phyloP scores from a whole-genome alignment of 1,140 invertebrate genomes.

The Drosophila nikananu region DNA sequence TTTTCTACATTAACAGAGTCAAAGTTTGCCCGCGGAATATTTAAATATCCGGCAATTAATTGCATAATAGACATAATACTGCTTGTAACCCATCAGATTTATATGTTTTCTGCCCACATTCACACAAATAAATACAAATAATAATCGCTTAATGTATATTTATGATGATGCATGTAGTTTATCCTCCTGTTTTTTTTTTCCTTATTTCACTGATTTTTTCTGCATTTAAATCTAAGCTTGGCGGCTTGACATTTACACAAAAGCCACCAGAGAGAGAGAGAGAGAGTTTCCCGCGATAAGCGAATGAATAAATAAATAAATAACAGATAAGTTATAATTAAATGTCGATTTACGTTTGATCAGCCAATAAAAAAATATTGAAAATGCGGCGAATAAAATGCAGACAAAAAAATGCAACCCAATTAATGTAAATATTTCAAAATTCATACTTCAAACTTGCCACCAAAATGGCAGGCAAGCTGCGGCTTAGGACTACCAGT shows the following conservation, averaged over 20 bases:
- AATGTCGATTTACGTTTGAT: constrained; percentile 71
- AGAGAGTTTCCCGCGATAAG: background rate
- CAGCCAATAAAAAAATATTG: constrained; percentile 21
- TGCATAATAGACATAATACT: constrained; percentile 28
- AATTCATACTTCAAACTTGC: constrained; percentile 14
- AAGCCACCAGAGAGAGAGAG: constrained; percentile 35
- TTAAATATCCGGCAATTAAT: constrained; percentile 50
- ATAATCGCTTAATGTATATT: constrained; percentile 62
- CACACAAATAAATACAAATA: constrained; percentile 28
- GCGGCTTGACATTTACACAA: constrained; percentile 50
- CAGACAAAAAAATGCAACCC: background rate
- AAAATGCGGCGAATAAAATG: constrained; percentile 4
- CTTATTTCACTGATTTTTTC: constrained; percentile 6
- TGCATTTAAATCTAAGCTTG: constrained; percentile 43
- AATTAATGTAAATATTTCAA: constrained; percentile 44
- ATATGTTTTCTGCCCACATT: background rate
- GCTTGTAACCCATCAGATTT: constrained; percentile 21
- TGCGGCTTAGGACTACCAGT: constrained; percentile 19
- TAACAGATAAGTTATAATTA: constrained; percentile 75
- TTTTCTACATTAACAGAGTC: constrained; percentile 12
- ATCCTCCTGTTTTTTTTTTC: background rate
- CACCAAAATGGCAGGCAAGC: constrained; percentile 4
- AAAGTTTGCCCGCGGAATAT: constrained; percentile 20
- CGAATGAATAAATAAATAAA: constrained; percentile 58
- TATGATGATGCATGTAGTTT: constrained; percentile 28